Evolutionary conservation across 2,113 vertebrate genomes (phyloP).

Genomic region (Notarius lentiginosus): DNA sequence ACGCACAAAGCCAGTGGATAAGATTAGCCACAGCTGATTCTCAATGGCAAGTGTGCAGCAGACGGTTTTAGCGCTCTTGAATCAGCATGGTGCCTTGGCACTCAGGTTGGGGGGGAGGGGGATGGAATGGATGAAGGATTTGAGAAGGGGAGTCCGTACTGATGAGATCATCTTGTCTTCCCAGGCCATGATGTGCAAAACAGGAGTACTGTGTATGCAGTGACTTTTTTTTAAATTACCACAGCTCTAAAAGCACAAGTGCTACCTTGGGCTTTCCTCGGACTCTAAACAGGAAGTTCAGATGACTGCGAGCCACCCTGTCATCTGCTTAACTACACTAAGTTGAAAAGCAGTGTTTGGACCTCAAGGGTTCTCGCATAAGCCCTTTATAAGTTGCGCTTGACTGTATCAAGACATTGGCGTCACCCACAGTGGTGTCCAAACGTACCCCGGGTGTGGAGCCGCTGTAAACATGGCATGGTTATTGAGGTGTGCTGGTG

Average conservation of each 20-base stretch:
- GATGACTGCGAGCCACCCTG: background rate
- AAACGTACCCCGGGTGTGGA: too few relatives aligned
- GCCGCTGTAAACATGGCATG: background rate
- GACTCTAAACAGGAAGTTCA: slow-evolving; percentile 7
- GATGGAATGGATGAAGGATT: background rate
- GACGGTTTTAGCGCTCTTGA: slow-evolving; percentile 16
- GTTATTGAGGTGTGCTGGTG: slow-evolving; percentile 23
- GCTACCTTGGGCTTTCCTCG: background rate
- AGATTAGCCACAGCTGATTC: slow-evolving; percentile 42
- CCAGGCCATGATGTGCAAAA: background rate
- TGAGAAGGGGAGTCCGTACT: background rate
- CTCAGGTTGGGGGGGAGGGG: background rate
- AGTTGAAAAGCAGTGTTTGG: background rate
- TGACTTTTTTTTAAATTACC: slow-evolving; percentile 19
- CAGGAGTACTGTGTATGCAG: background rate
- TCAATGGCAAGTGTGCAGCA: slow-evolving; percentile 17
- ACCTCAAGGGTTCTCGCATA: background rate
- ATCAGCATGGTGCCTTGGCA: slow-evolving; percentile 16
- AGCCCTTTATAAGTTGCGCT: background rate
- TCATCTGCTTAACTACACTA: slow-evolving; percentile 6
- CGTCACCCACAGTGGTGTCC: background rate
- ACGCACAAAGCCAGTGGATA: slow-evolving; percentile 33
- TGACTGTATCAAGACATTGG: background rate
- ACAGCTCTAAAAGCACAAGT: background rate
- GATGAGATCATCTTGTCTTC: slow-evolving; percentile 11